phyloP scores from a whole-genome alignment of 2,888 invertebrate species.

The Palloptera scutellata region DNA sequence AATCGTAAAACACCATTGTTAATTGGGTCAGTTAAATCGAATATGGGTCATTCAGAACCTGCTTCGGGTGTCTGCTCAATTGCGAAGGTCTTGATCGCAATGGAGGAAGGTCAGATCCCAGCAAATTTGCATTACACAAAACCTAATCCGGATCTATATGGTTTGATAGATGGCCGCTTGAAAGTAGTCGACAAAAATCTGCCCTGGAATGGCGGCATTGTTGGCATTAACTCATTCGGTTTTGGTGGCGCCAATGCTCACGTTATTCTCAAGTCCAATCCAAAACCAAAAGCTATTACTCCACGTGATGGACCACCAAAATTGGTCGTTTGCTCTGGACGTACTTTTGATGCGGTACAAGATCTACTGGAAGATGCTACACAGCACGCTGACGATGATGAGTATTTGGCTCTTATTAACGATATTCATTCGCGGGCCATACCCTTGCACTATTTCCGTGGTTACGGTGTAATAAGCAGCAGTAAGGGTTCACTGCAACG shows the following conservation, averaged over 20 bases:
- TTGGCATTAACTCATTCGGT: slow-evolving; percentile 95
- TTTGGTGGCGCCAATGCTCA: slow-evolving; percentile 99
- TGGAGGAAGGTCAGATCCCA: slow-evolving; percentile 90
- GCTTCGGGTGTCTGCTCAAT: slow-evolving; percentile 90
- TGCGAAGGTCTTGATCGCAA: slow-evolving; percentile 90
- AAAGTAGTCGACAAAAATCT: slow-evolving; percentile 86
- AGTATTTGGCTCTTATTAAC: slow-evolving; percentile 79
- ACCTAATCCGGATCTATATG: slow-evolving; percentile 92
- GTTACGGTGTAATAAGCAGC: slow-evolving; percentile 78
- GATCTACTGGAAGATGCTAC: slow-evolving; percentile 72
- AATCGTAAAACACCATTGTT: slow-evolving; percentile 80
- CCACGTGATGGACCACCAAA: slow-evolving; percentile 71
- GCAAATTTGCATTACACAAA: slow-evolving; percentile 86
- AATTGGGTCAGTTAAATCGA: slow-evolving; percentile 96
- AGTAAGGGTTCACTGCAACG: slow-evolving; percentile 63
- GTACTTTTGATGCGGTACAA: slow-evolving; percentile 82
- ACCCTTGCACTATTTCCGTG: slow-evolving; percentile 81
- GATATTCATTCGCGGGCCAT: slow-evolving; percentile 76
- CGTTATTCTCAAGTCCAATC: slow-evolving; percentile 81
- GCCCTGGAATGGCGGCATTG: slow-evolving; percentile 89
- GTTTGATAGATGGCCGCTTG: slow-evolving; percentile 88
- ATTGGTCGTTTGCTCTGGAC: slow-evolving; percentile 81
- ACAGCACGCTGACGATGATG: slow-evolving; percentile 72
- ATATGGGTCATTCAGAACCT: slow-evolving; percentile 98
- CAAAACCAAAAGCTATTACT: slow-evolving; percentile 72